A percentile compares a stretch with the other conserved stretches of the same genome.
phyloP scores from a whole-genome alignment of 1,140 invertebrate genomes.

The Galendromus occidentalis region DNA sequence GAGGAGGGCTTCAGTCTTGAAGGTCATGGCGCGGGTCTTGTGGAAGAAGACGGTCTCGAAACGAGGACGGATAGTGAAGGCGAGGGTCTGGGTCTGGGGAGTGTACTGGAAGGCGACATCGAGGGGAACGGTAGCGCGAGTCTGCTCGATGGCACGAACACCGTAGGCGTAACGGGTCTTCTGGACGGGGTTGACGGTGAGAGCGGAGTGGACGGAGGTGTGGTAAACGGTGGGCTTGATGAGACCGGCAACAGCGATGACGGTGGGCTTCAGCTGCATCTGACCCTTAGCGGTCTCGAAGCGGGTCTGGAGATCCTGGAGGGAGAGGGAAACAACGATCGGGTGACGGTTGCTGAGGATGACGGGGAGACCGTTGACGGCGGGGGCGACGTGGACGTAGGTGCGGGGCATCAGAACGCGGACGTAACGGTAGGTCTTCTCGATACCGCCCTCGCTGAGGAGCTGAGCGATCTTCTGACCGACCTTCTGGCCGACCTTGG shows the following conservation, averaged over 20 bases:
- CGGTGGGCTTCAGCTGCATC: background rate
- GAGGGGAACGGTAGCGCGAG: background rate
- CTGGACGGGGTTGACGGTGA: background rate
- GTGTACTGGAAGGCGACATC: background rate
- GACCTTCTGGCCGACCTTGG: background rate
- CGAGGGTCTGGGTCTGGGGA: background rate
- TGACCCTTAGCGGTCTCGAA: background rate
- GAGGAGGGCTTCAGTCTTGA: conserved; percentile 5
- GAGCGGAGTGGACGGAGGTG: background rate
- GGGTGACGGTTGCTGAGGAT: background rate
- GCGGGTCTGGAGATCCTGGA: background rate
- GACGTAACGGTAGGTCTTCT: background rate
- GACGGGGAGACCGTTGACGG: background rate
- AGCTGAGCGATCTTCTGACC: background rate
- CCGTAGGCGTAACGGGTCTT: background rate
- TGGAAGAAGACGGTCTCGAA: conserved; percentile 2
- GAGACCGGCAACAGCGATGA: background rate
- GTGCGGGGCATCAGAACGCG: background rate
- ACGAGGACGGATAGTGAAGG: background rate
- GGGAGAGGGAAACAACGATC: background rate
- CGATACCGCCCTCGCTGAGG: background rate
- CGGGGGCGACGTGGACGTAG: background rate
- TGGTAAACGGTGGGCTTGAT: conserved; percentile 4
- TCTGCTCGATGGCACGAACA: conserved; percentile 5
- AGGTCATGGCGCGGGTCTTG: conserved; percentile 1